Conservation (phyloP, 2,888 invertebrate species). For the Xylocampa areola region DNA sequence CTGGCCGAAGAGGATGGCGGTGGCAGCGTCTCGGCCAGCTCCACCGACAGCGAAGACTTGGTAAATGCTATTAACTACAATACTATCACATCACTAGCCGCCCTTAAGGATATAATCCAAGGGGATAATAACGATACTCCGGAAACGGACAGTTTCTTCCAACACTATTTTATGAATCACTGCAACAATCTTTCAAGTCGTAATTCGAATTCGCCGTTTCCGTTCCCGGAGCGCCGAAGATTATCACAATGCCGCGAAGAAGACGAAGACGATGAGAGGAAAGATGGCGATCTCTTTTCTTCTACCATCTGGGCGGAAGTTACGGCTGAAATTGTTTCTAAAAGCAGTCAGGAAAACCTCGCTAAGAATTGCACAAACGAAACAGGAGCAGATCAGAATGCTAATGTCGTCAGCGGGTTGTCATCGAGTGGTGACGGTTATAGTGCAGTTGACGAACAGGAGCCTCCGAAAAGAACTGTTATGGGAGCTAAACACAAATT, state of each 20-base stretch:
- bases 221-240: conserved; percentile 91
- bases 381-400: conserved; percentile 56
- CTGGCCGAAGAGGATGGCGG: conserved; percentile 64
- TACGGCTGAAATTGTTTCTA: conserved; percentile 59
- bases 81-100: conserved; percentile 92
- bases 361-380: conserved; percentile 55
- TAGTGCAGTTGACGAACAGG: conserved; percentile 71
- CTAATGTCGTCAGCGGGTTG: conserved; percentile 47
- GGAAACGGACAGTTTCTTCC: conserved; percentile 91
- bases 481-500: conserved; percentile 84
- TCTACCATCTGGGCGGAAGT: conserved; percentile 60
- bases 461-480: conserved; percentile 77
- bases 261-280: conserved; percentile 93
- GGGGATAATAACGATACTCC: conserved; percentile 89
- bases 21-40: conserved; percentile 79
- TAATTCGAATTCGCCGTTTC: conserved; percentile 80
- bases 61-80: conserved; percentile 92
- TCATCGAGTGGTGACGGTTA: conserved; percentile 33
- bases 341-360: conserved; percentile 53
- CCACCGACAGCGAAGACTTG: conserved; percentile 91
- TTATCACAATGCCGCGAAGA: conserved; percentile 95
- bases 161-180: conserved; percentile 93
- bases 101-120: conserved; percentile 92
- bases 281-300: conserved; percentile 69
- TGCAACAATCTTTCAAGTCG: conserved; percentile 92